These are phyloP conservation scores for Bacillus rossius DNA, from an alignment of 1,140 invertebrate species.

Conservation along the genomic window DNA sequence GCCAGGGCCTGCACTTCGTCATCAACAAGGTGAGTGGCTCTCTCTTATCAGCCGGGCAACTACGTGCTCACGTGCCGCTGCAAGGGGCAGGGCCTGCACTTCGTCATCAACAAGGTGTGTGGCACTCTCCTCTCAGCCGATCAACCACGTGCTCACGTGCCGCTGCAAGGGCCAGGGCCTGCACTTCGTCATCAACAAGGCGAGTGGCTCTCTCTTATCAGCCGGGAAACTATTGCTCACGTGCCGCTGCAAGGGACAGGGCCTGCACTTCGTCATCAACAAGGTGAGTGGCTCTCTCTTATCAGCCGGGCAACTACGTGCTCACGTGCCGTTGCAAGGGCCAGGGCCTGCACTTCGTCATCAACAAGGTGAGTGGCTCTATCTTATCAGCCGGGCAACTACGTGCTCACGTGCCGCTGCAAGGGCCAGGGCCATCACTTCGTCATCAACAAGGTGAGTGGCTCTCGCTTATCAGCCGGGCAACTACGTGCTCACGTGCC, in stretches of 20 bases:
- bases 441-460: constrained; percentile 84
- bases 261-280: constrained; percentile 91
- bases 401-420: constrained; percentile 82
- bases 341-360: constrained; percentile 86
- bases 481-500: background rate
- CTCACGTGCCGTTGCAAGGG: constrained; percentile 77
- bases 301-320: constrained; percentile 91
- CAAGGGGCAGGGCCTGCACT: constrained; percentile 75
- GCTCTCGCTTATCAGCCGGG: no score
- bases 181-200: constrained; percentile 93
- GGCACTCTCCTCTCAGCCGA: constrained; percentile 86
- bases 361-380: no score
- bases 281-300: no score
- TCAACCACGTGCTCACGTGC: constrained; percentile 90
- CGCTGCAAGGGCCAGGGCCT: constrained; percentile 69
- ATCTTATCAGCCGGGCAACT: constrained; percentile 89
- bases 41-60: constrained; percentile 90
- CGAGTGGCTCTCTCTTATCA: no score
- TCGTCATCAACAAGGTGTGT: constrained; percentile 87
- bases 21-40: constrained; percentile 85
- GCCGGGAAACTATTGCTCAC: constrained; percentile 89
- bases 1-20: constrained; percentile 82
- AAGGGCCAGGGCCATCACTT: constrained; percentile 80
- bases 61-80: constrained; percentile 86
- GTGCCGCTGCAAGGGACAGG: constrained; percentile 68